phyloP scores from a whole-genome alignment of 2,113 vertebrate species.

The Pogonocichla stellata region DNA sequence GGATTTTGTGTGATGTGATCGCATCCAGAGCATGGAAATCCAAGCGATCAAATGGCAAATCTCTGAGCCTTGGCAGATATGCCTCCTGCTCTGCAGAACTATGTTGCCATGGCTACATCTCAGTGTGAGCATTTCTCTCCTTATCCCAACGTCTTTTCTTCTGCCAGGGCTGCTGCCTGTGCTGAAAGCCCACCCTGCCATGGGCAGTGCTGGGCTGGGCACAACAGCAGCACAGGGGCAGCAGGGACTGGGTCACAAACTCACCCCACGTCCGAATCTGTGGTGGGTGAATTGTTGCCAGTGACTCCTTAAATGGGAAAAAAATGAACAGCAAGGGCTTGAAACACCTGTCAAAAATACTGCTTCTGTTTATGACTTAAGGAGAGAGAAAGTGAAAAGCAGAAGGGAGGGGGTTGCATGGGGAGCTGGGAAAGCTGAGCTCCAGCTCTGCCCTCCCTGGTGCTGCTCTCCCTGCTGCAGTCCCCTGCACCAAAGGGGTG shows the following conservation, averaged over 20 bases:
- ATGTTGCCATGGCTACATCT: slow-evolving; percentile 71
- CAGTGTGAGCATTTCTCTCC: slow-evolving; percentile 54
- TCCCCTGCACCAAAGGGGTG: not conserved
- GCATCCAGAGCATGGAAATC: slow-evolving; percentile 64
- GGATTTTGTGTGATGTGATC: slow-evolving; percentile 66
- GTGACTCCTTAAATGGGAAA: not conserved
- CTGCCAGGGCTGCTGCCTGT: slow-evolving; percentile 26
- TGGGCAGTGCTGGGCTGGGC: not conserved
- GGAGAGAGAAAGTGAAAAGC: not conserved
- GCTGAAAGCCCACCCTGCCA: not conserved
- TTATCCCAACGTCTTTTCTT: slow-evolving; percentile 7
- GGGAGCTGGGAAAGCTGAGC: not conserved
- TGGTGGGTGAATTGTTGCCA: not conserved
- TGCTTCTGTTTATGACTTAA: not conserved
- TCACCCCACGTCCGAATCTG: not conserved
- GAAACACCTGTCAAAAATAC: slow-evolving; percentile 24
- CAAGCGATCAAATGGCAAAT: slow-evolving; percentile 63
- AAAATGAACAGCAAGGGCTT: not conserved
- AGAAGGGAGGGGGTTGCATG: not conserved
- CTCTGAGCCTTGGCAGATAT: slow-evolving; percentile 67
- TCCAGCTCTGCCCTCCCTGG: not conserved
- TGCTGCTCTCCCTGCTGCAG: not conserved
- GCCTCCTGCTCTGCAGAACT: slow-evolving; percentile 62
- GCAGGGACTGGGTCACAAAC: not conserved
- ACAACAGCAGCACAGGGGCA: not conserved